phyloP scores from a whole-genome alignment of 2,888 invertebrate species.

The Scelioninae gen. 1 region DNA sequence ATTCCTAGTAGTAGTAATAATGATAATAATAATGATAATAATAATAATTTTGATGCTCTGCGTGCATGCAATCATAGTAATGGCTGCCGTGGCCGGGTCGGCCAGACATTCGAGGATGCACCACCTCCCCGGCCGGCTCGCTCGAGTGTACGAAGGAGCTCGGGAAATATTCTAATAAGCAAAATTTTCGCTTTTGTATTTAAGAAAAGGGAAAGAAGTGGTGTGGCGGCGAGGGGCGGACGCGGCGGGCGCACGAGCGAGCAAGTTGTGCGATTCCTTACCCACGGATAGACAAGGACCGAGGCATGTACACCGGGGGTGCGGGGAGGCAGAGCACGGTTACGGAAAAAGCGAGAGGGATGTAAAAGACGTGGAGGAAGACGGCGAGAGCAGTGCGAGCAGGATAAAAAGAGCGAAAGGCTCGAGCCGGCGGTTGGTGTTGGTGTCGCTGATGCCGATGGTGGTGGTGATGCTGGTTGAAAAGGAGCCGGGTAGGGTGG shows the following conservation, averaged over 20 bases:
- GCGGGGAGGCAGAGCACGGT: constrained; percentile 43
- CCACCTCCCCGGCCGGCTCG: constrained; percentile 70
- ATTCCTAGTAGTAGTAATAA: too few relatives aligned
- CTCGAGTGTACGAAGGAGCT: constrained; percentile 73
- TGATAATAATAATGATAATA: constrained; percentile 77
- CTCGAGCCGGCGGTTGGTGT: constrained; percentile 69
- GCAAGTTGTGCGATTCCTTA: constrained; percentile 71
- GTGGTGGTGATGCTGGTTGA: too few relatives aligned
- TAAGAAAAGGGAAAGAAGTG: constrained; percentile 81
- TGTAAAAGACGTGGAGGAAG: constrained; percentile 62
- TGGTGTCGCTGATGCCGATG: constrained; percentile 69
- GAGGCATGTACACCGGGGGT: constrained; percentile 36
- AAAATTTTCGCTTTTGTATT: constrained; percentile 83
- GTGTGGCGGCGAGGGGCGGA: constrained; percentile 66
- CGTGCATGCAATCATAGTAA: constrained; percentile 81
- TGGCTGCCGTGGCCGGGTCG: constrained; percentile 74
- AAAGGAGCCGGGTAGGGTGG: too few relatives aligned
- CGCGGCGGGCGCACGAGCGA: constrained; percentile 57
- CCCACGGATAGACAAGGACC: constrained; percentile 45
- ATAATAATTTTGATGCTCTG: constrained; percentile 73
- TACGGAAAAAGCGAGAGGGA: constrained; percentile 67
- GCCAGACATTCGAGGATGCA: constrained; percentile 74
- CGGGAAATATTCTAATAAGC: constrained; percentile 83
- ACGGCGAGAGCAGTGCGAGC: constrained; percentile 39
- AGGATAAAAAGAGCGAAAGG: constrained; percentile 65